Conservation (phyloP, 2,888 invertebrate genomes). For the Ichneumoninae sp. region DNA sequence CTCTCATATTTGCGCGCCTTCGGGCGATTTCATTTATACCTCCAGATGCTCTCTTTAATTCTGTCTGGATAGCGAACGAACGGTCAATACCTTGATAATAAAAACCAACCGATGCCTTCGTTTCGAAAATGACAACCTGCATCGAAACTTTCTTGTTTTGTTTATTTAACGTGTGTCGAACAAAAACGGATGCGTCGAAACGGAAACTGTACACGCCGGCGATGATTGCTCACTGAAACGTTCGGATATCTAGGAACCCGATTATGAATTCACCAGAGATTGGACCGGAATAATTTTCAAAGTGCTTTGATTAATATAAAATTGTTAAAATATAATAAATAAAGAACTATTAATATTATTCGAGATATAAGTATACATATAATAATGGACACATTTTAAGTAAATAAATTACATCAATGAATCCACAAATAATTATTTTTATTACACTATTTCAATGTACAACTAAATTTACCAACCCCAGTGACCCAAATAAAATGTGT, state of each 20-base stretch:
- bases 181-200: not conserved
- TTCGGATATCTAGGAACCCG: not conserved
- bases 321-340: not conserved
- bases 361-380: too few relatives aligned
- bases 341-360: too few relatives aligned
- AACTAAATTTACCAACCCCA: too few relatives aligned
- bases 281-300: not conserved
- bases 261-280: not conserved
- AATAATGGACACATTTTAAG: too few relatives aligned
- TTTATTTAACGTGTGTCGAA: not conserved
- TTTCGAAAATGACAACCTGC: not conserved
- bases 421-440: too few relatives aligned
- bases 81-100: slow-evolving; percentile 20
- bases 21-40: slow-evolving; percentile 10
- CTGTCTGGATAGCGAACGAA: slow-evolving; percentile 15
- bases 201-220: not conserved
- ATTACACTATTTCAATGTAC: too few relatives aligned
- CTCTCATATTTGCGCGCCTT: not conserved
- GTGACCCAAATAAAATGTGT: too few relatives aligned
- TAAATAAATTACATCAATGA: too few relatives aligned
- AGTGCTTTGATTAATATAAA: not conserved
- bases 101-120: slow-evolving; percentile 1
- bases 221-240: not conserved
- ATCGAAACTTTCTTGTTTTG: not conserved
- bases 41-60: slow-evolving; percentile 20